Conservation (phyloP, 2,888 invertebrate species). For the Copidosoma aretas region DNA sequence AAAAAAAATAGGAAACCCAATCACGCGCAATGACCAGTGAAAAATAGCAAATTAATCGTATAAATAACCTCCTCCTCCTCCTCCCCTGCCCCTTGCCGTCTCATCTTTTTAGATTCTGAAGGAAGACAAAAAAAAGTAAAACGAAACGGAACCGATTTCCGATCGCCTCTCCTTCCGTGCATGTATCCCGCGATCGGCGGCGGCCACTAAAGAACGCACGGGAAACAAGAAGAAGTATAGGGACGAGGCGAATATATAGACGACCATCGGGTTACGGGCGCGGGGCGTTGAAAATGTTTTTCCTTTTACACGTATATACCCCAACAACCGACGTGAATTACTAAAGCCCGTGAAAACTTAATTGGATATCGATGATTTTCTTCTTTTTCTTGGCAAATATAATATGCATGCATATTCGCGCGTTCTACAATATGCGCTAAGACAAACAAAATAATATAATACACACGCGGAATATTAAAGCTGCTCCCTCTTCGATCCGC, state of each 20-base stretch:
- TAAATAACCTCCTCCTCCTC: constrained; percentile 21
- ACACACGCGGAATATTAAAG: too few relatives aligned
- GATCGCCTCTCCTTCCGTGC: constrained; percentile 1
- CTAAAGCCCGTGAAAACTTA: neutral
- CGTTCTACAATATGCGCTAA: too few relatives aligned
- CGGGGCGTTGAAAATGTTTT: too few relatives aligned
- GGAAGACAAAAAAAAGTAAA: too few relatives aligned
- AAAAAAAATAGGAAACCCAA: constrained; percentile 1
- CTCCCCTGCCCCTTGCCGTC: neutral
- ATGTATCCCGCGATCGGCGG: neutral
- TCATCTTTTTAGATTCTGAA: neutral
- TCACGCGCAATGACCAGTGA: constrained; percentile 28
- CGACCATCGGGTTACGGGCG: neutral
- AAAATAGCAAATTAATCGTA: constrained; percentile 31
- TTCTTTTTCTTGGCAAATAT: too few relatives aligned
- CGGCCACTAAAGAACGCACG: neutral
- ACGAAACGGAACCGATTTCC: constrained; percentile 27
- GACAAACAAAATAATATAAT: too few relatives aligned
- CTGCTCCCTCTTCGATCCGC: too few relatives aligned
- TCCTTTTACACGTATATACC: too few relatives aligned
- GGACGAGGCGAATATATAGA: too few relatives aligned
- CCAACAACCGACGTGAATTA: too few relatives aligned
- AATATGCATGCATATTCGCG: too few relatives aligned
- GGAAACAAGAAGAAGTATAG: constrained; percentile 14
- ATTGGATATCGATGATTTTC: neutral